phyloP scores from a whole-genome alignment of 1,140 invertebrate genomes.

The Bombus difficillimus region DNA sequence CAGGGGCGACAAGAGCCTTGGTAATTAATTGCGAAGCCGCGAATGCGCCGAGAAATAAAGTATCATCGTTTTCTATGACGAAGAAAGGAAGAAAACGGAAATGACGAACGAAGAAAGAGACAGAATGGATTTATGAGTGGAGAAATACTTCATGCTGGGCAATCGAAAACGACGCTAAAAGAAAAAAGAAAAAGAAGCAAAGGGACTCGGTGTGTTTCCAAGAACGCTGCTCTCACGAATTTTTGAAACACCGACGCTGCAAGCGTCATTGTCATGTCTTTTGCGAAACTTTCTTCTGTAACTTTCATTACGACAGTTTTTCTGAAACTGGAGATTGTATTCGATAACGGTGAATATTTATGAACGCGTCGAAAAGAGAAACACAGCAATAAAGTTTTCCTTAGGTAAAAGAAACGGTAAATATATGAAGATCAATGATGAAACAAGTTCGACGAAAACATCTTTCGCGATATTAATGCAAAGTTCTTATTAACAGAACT shows the following conservation, averaged over 20 bases:
- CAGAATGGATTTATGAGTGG: slow-evolving; percentile 1
- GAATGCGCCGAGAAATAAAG: slow-evolving; percentile 24
- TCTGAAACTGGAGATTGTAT: background rate
- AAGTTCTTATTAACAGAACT: too few species aligned
- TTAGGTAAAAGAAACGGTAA: too few species aligned
- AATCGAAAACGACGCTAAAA: background rate
- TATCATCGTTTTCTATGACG: slow-evolving; percentile 2
- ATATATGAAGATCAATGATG: too few species aligned
- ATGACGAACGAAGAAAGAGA: background rate
- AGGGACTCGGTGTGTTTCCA: background rate
- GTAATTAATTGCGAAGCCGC: slow-evolving; percentile 30
- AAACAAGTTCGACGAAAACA: too few species aligned
- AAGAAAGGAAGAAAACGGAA: background rate
- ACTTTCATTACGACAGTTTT: background rate
- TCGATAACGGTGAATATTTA: background rate
- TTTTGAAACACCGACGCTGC: background rate
- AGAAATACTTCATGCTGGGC: slow-evolving; percentile 2
- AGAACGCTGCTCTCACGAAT: background rate
- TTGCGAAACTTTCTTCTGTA: background rate
- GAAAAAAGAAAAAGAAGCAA: background rate
- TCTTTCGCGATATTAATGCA: too few species aligned
- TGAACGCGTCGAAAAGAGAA: background rate
- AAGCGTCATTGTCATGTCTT: background rate
- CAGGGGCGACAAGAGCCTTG: background rate
- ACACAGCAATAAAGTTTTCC: background rate